Evolutionary conservation across 2,888 invertebrate species (phyloP), one percentile per base, ranked within the genome.

Genomic region (Melanophora roralis): DNA sequence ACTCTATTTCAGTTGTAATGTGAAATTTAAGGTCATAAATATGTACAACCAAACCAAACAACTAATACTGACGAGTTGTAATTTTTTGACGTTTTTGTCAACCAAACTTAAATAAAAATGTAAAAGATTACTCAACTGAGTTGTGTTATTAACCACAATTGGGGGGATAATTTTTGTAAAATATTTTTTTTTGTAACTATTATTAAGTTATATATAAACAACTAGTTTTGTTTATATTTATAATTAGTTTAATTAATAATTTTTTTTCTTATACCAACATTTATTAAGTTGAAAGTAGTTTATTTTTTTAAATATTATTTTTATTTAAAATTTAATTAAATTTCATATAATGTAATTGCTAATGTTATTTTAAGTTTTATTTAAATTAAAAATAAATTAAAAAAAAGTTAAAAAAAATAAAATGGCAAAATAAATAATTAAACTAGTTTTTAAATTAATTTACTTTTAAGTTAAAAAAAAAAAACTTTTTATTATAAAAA

Each of bases 161-260:
- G n/a, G n/a, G n/a, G n/a, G n/a, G n/a, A n/a, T n/a, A 53, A 51
- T 49, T 77, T 69, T 64, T 75, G 75, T 69, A 77, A 47, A 55
- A 77, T 64, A 77, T 23, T 68, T 62, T 76, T 75, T 62, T 47
- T 14, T 62, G 19, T 55, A 23, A 38, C 27, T 71, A 51, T 62
- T 47, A 62, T 36, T 65, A 45, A 62, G 53, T 32, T 60, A 67
- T 71, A 78, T 64, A 78, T 83, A 74, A 74, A 69, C 64, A 57
- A 62, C 62, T 84, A 71, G 32, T 51, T 36, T 16, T 67, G 67
- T 71, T 77, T 77, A 85, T 86, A 59, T 49, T 23, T 57, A 55
- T 14, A 38, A 59, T 74, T 64, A 78, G 43, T 62, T 77, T 1
- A 36, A 43, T 11, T 59, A 40, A 45, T 60, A 6, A 5, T 5